phyloP scores from a whole-genome alignment of 30 jellyfish, hydroid and myxozoan species.

The Sanderia malayensis region DNA sequence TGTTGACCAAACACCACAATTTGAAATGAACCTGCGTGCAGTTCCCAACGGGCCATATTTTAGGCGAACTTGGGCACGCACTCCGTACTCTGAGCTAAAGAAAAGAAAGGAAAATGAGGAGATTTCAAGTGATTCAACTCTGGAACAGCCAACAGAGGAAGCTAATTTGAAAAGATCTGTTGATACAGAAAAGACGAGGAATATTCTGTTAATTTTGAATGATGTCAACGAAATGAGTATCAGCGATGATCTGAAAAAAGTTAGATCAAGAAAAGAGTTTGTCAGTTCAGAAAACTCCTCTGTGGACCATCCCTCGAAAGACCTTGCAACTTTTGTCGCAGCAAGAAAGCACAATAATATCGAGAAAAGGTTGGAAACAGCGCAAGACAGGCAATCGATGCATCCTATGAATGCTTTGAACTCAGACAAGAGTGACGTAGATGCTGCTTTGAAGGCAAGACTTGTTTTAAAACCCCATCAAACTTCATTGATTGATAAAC shows the following conservation, averaged over 20 bases:
- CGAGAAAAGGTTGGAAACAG: not conserved
- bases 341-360: no score
- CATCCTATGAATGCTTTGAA: not conserved
- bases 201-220: slow-evolving; percentile 11
- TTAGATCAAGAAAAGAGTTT: not conserved
- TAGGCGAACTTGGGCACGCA: slow-evolving; percentile 57
- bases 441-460: not conserved
- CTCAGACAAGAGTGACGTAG: not conserved
- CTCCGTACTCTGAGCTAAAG: slow-evolving; percentile 48
- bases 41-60: slow-evolving; percentile 32
- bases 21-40: not conserved
- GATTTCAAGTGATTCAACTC: not conserved
- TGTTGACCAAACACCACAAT: slow-evolving; percentile 24
- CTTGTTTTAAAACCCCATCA: not conserved
- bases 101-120: not conserved
- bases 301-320: not conserved
- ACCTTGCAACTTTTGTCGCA: not conserved
- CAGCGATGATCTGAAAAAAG: slow-evolving; percentile 31
- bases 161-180: not conserved
- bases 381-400: not conserved
- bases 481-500: not conserved
- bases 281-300: not conserved
- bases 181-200: slow-evolving; percentile 16
- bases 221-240: slow-evolving; percentile 40
- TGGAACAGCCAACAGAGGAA: not conserved